Percentiles rank a stretch among this genome's conserved stretches.
phyloP scores from a whole-genome alignment of 2,888 invertebrate genomes.

The Cantharis nigra region DNA sequence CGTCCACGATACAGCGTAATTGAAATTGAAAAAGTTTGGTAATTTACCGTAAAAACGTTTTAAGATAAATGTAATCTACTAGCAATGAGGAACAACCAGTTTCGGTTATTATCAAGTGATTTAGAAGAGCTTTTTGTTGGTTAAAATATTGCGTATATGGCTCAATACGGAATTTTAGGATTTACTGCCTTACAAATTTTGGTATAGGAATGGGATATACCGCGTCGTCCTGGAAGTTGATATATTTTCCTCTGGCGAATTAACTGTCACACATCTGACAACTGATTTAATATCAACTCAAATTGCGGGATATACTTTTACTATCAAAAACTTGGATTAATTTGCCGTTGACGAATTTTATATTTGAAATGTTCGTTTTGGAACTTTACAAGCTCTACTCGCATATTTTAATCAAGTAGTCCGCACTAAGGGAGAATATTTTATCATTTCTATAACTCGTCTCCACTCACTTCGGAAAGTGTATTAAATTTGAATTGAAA shows the following conservation, averaged over 20 bases:
- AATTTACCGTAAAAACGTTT: slow-evolving; percentile 13
- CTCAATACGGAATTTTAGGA: not conserved
- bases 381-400: not conserved
- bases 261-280: not conserved
- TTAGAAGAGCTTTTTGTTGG: not conserved
- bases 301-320: not conserved
- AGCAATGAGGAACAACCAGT: not conserved
- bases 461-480: slow-evolving; percentile 8
- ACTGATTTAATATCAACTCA: not conserved
- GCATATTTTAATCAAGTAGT: slow-evolving; percentile 1
- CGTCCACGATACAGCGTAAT: slow-evolving; percentile 5
- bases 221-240: not conserved
- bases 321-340: not conserved
- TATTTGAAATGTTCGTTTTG: not conserved
- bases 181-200: not conserved
- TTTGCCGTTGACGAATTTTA: not conserved
- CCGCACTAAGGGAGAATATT: not conserved
- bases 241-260: not conserved
- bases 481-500: slow-evolving; percentile 19
- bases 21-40: slow-evolving; percentile 13
- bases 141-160: not conserved
- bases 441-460: slow-evolving; percentile 11
- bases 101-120: not conserved
- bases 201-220: not conserved
- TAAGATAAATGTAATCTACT: slow-evolving; percentile 1